phyloP scores from a whole-genome alignment of 2,113 vertebrate species.

The Connochaetes taurinus region DNA sequence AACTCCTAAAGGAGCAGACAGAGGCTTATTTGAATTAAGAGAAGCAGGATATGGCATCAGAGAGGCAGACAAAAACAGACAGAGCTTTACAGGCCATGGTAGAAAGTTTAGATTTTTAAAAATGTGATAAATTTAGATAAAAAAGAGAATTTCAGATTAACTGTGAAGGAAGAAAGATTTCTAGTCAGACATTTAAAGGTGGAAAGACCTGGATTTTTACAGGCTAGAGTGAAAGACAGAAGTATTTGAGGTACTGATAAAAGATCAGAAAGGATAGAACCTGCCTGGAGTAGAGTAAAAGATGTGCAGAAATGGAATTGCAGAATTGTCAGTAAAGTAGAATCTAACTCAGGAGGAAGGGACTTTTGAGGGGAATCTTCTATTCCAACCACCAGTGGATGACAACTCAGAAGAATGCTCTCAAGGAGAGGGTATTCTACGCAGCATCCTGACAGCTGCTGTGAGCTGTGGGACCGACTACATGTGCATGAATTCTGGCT shows the following conservation, averaged over 20 bases:
- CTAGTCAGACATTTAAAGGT: not conserved
- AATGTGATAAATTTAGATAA: not conserved
- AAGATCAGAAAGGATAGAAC: not conserved
- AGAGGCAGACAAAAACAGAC: not conserved
- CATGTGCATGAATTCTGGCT: not conserved
- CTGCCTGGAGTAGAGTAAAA: not conserved
- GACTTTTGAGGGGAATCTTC: not conserved
- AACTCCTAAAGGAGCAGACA: not conserved
- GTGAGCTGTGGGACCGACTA: not conserved
- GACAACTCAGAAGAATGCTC: not conserved
- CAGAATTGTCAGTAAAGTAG: not conserved
- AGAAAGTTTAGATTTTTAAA: not conserved
- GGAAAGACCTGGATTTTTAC: not conserved
- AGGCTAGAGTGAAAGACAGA: not conserved
- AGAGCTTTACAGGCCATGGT: not conserved
- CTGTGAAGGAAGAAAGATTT: not conserved
- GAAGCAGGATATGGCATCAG: not conserved
- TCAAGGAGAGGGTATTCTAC: slow-evolving; percentile 39
- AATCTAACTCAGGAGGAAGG: not conserved
- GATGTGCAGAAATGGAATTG: not conserved
- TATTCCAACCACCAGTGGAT: not conserved
- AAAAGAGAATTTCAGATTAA: not conserved
- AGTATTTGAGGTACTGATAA: not conserved
- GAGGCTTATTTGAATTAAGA: not conserved
- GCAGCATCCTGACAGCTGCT: slow-evolving; percentile 23